Evolutionary conservation across 2,797 vertebrate species (phyloP), one percentile per base, ranked within the genome.

Genomic region (Uromys caudimaculatus): DNA sequence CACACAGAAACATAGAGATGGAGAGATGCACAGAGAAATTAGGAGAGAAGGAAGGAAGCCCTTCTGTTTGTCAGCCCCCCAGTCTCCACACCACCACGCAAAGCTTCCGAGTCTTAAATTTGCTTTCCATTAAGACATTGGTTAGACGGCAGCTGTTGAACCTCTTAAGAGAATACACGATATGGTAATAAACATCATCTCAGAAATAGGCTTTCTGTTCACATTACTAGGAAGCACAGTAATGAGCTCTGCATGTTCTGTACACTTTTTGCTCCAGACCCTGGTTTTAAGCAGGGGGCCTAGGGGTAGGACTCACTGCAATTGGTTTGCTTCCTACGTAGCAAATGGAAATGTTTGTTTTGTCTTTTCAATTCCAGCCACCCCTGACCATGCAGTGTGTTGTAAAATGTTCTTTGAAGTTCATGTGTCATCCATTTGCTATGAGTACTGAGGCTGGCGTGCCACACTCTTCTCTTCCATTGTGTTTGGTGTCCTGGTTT

Each of bases 351-450:
- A 97, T 97, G 69, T 81, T 71, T 97, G 94, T 93, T 93, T 88
- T 97, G 67, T 91, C 85, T 98, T 97, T 96, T 95, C 85, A 23
- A 35, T 93, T 58, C 19, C 95, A 96, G 82, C 95, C 97, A 97
- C 83, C 96, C 78, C 90, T 38, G 84, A 95, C 62, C 96, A 77
- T 93, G 84, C 91, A 9, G 71, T 91, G 47, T 44, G 1, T 89
- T 97, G 71, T 92, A 96, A 97, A 89, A 97, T 86, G 24, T 62
- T 89, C 91, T 98, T 98, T 98, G 95, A 98, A 97, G 95, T 98
- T 97, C 92, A 96, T 76, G 76, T 97, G 95, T 95, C 96, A 50
- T 62, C 60, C 88, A 44, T 95, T 96, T 93, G 95, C 96, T 97
- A 86, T 35, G 67, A 96, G 64, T 85, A 73, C 69, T 96, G 64